Conservation (phyloP, 2,797 vertebrate genomes). For the Ispidina lecontei region DNA sequence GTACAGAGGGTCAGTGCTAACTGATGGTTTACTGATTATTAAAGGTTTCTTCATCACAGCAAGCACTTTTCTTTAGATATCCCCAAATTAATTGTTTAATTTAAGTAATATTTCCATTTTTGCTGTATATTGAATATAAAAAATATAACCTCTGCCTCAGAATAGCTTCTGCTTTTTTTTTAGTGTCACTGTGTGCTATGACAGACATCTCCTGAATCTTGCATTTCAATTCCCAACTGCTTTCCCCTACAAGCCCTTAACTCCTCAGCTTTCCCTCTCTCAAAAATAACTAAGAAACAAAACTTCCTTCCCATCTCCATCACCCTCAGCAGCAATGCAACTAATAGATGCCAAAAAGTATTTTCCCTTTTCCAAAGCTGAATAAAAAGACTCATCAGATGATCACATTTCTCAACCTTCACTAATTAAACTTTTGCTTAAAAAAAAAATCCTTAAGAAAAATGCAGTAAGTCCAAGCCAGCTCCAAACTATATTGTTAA, state of each 20-base stretch:
- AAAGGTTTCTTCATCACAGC: neutral
- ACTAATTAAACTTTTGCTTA: neutral
- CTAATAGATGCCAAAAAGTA: neutral
- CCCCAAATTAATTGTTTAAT: neutral
- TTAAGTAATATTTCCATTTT: neutral
- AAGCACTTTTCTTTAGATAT: neutral
- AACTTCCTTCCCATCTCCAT: neutral
- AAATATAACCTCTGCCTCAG: neutral
- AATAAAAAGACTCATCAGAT: neutral
- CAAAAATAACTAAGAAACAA: neutral
- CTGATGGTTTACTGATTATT: neutral
- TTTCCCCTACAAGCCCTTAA: neutral
- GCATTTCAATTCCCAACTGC: neutral
- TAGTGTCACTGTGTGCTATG: rapidly evolving
- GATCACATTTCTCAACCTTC: neutral
- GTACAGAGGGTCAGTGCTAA: neutral
- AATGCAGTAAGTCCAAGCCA: neutral
- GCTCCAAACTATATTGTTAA: neutral
- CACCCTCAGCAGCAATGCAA: neutral
- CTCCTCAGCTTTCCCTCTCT: neutral
- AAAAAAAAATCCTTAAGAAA: neutral
- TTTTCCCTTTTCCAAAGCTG: neutral
- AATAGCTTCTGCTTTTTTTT: neutral
- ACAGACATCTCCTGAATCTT: neutral
- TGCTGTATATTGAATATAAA: rapidly evolving